These are phyloP conservation scores for Hydroisotoma schaefferi DNA, from an alignment of 2,888 invertebrate species.

Conservation along the genomic window DNA sequence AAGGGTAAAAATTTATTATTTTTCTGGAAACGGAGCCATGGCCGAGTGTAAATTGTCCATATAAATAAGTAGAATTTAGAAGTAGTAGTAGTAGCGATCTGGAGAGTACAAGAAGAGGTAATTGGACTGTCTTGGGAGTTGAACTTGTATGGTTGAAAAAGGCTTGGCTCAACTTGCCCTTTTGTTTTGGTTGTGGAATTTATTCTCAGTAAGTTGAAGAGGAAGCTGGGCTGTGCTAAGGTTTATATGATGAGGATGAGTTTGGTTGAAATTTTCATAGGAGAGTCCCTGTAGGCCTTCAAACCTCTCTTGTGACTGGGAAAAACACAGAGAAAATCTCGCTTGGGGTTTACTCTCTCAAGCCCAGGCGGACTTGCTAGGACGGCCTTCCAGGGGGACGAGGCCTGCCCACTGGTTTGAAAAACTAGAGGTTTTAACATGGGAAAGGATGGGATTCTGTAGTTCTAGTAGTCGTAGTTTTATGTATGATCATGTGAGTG, in stretches of 20 bases:
- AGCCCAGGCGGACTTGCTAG: not conserved
- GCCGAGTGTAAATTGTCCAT: not conserved
- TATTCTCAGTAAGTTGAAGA: not conserved
- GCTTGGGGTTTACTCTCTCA: conserved; percentile 45
- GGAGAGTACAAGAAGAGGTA: conserved; percentile 13
- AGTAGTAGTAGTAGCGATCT: no score
- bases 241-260: conserved; percentile 14
- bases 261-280: conserved; percentile 47
- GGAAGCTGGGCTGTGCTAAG: not conserved
- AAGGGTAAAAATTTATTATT: no score
- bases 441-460: no score
- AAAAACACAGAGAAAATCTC: conserved; percentile 49
- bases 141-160: no score
- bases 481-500: conserved; percentile 4
- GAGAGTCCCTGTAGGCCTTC: conserved; percentile 49
- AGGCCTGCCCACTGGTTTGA: no score
- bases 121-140: conserved; percentile 22
- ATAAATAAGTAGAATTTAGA: not conserved
- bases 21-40: not conserved
- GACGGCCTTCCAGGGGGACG: conserved; percentile 6
- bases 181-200: conserved; percentile 3
- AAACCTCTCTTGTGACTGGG: conserved; percentile 49
- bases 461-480: conserved; percentile 15
- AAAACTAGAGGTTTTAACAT: no score
- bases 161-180: conserved; percentile 8